Base-by-base conservation (phyloP, 2,888 invertebrate species). In the Leptinotarsa peninsularis region DNA sequence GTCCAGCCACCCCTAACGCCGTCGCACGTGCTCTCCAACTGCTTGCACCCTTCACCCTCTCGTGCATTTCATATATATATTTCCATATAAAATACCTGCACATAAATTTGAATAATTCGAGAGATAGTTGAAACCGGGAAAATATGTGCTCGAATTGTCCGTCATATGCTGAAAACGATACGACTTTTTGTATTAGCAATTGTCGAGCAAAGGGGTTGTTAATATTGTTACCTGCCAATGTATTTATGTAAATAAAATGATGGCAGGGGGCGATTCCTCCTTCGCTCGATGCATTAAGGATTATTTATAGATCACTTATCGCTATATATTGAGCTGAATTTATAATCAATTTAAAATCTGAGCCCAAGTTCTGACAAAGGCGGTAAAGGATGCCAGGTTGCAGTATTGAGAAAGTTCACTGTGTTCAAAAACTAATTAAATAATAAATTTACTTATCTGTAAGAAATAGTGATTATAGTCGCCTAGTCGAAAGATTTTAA, bases 11-110 rank as follows among this genome's bases (percentile, higher is more conserved):
- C 78, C 79, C 76, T 80, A 81, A 79, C 78, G 76, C 73, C 75
- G 75, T 81, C 82, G 82, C 83, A 83, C 82, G 83, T 83, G 83
- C 81, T 76, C 58, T 13, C 79, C 72, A 75, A 73, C 79, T 68
- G 71, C 77, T 67, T 77, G 71, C 73, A 72, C 79, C 74, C 77
- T 72, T 76, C 66, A 70, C 27, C 66, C 58, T 67, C 58, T 66
- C 58, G 73, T 71, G 74, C 70, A 75, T 78, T 80, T 63, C 58
- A 33, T 63, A 63, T 43, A 17, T 33, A 76, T 80, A 77, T 78
- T 76, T 76, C 76, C 75, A 78, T 79, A 72, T 66, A 74, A 81
- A 80, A 75, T 76, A 76, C 71, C 72, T 71, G 73, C 76, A 68
- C 72, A 74, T 67, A 73, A 66, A 78, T 72, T 78, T 77, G 68